Evolutionary conservation across 1,140 invertebrate species (phyloP).

Genomic region (Zaprionus camerounensis): DNA sequence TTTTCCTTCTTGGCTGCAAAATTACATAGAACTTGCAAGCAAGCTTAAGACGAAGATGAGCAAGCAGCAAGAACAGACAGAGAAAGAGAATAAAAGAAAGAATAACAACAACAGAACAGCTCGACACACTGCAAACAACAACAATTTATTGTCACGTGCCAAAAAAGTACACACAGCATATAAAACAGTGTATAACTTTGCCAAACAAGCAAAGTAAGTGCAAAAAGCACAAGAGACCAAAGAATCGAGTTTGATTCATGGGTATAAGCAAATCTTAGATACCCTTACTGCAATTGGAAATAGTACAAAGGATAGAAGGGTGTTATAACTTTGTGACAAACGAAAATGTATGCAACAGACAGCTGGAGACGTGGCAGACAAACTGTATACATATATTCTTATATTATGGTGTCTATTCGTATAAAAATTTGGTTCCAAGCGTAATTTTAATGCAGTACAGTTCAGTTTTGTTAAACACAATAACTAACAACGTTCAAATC

Average conservation of each 20-base stretch:
- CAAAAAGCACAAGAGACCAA: constrained; percentile 48
- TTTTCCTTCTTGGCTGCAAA: constrained; percentile 60
- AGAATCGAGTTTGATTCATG: not conserved
- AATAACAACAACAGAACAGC: constrained; percentile 33
- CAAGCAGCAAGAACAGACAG: not conserved
- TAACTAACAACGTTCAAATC: too few species aligned
- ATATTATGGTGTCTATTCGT: too few species aligned
- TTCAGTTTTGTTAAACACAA: too few species aligned
- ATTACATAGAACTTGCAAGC: constrained; percentile 48
- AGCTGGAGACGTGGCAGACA: too few species aligned
- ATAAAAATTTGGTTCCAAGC: too few species aligned
- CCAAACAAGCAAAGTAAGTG: constrained; percentile 72
- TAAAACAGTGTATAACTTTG: constrained; percentile 70
- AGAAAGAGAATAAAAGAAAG: constrained; percentile 26
- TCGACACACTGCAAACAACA: constrained; percentile 58
- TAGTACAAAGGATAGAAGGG: too few species aligned
- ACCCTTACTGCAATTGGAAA: not conserved
- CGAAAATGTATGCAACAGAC: too few species aligned
- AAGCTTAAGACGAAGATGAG: constrained; percentile 28
- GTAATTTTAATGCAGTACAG: too few species aligned
- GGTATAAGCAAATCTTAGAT: not conserved
- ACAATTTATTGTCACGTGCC: constrained; percentile 81
- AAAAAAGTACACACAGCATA: constrained; percentile 71
- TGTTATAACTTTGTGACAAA: too few species aligned
- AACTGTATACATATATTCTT: too few species aligned